Evolutionary conservation across 2,797 vertebrate genomes (phyloP).

Genomic region (Cryptoblepharus egeriae): DNA sequence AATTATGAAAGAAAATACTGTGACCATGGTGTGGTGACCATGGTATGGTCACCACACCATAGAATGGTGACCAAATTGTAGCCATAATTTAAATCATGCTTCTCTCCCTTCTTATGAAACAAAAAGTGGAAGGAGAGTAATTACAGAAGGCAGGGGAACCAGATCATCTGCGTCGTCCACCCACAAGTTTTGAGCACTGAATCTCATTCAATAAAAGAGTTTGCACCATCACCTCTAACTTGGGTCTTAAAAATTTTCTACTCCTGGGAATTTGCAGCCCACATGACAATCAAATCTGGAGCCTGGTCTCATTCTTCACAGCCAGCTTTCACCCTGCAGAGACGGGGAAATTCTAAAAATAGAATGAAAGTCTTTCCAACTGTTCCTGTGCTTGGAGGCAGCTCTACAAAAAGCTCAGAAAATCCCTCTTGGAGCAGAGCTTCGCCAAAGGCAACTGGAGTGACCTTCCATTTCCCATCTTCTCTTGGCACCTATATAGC

Average conservation of each 20-base stretch:
- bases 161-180: too few species aligned
- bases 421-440: background rate
- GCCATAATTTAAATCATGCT: too few species aligned
- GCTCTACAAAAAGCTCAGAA: constrained; percentile 22
- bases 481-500: background rate
- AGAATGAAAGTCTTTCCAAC: constrained; percentile 22
- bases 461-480: background rate
- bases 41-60: too few species aligned
- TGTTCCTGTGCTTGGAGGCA: constrained; percentile 35
- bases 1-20: too few species aligned
- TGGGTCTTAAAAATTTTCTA: background rate
- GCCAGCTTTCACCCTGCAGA: background rate
- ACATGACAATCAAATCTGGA: background rate
- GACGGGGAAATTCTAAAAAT: constrained; percentile 49
- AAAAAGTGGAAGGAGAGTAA: too few species aligned
- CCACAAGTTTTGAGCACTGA: too few species aligned
- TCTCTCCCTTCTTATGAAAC: too few species aligned
- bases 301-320: background rate
- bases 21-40: too few species aligned
- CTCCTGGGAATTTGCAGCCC: background rate
- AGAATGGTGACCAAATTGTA: too few species aligned
- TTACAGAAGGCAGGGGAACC: too few species aligned
- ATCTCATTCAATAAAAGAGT: background rate
- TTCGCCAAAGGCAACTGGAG: constrained; percentile 5
- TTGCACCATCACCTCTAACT: background rate